These are phyloP conservation scores for Zaprionus obscuricornis DNA, from an alignment of 2,888 invertebrate genomes.

Conservation along the genomic window DNA sequence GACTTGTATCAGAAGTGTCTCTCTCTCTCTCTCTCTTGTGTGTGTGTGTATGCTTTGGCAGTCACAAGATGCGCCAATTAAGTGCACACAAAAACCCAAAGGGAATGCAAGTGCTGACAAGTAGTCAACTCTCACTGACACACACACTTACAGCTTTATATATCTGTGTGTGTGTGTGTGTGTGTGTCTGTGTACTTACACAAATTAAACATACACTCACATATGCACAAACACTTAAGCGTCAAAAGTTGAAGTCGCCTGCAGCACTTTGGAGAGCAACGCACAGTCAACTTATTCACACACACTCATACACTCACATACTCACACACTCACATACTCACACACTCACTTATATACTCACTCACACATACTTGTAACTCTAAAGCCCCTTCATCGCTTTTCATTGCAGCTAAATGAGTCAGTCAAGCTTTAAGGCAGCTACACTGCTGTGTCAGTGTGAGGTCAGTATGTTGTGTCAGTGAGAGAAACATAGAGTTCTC, in stretches of 20 bases:
- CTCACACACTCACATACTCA: too few relatives aligned
- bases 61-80: slow-evolving; percentile 42
- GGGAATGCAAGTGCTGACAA: slow-evolving; percentile 19
- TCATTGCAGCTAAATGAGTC: too few relatives aligned
- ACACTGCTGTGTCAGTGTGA: neutral
- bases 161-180: neutral
- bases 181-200: slow-evolving; percentile 56
- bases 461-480: too few relatives aligned
- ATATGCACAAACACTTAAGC: slow-evolving; percentile 62
- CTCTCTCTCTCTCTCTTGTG: too few relatives aligned
- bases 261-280: slow-evolving; percentile 37
- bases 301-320: too few relatives aligned
- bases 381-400: too few relatives aligned
- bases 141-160: neutral
- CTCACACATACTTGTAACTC: too few relatives aligned
- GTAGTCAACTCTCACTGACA: slow-evolving; percentile 5
- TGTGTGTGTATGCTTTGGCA: neutral
- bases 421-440: slow-evolving; percentile 1
- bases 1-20: slow-evolving; percentile 12
- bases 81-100: slow-evolving; percentile 13
- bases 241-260: slow-evolving; percentile 54
- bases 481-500: too few relatives aligned
- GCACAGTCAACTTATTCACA: slow-evolving; percentile 1
- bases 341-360: too few relatives aligned
- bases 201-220: slow-evolving; percentile 62